Evolutionary conservation across 2,797 vertebrate species (phyloP), one percentile per base, ranked within the genome.

Genomic region (Crocidura indochinensis): DNA sequence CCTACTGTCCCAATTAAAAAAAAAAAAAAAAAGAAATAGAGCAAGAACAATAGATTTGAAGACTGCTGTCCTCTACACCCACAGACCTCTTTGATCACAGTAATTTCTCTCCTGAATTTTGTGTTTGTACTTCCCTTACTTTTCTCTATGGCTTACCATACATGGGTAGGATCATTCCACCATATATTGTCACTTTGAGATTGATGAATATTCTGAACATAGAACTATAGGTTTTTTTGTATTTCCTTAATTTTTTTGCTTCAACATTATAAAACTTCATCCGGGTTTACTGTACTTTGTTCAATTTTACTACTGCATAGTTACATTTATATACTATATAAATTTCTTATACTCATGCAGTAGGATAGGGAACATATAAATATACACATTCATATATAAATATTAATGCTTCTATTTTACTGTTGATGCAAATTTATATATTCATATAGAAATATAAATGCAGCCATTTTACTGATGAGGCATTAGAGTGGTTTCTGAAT

Each of bases 11-110:
- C n/a, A n/a, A n/a, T n/a, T n/a, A n/a, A n/a, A n/a, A n/a, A n/a
- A n/a, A n/a, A n/a, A n/a, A n/a, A n/a, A n/a, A n/a, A n/a, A n/a
- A 69, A 76, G 77, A 87, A 87, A 71, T 1, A 31, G 12, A 87
- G 62, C 20, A 49, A n/a, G 0, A 60, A 24, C 49, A 19, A 0
- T 56, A 7, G 51, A 71, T 47, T 68, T 10, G 22, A 81, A 65
- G 31, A 10, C 44, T 15, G 15, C 1, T 22, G 10, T 65, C 29
- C 26, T 19, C 14, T 65, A 15, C 6, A 38, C 69, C 56, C n/a
- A 17, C 2, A 0, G 6, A 5, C 15, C 6, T 17, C 1, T 31
- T 31, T 26, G 26, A 3, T 8, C 68, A 46, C 75, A 14, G 31
- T 20, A 51, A 38, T 47, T 56, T 76, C 49, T 27, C 65, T 46